These are phyloP conservation scores for Athene noctua DNA, from an alignment of 2,113 vertebrate species.

Conservation along the genomic window DNA sequence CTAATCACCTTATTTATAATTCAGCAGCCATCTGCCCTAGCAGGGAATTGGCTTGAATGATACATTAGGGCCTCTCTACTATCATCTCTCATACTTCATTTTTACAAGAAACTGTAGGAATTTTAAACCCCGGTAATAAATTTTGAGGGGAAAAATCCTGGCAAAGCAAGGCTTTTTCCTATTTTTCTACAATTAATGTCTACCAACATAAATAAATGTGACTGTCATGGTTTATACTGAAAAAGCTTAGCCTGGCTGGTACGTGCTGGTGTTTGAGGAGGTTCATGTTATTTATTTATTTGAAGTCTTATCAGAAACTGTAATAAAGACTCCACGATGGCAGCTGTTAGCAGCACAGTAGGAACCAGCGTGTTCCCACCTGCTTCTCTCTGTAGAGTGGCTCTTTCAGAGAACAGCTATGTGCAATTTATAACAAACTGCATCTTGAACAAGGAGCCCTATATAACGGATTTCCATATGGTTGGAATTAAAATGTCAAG, in stretches of 20 bases:
- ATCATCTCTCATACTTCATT: conserved; percentile 18
- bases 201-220: conserved; percentile 4
- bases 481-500: not conserved
- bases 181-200: not conserved
- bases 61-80: not conserved
- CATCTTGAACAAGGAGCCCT: not conserved
- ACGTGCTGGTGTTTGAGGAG: not conserved
- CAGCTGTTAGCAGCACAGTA: not conserved
- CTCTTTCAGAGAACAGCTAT: not conserved
- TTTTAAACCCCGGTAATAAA: conserved; percentile 27
- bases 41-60: conserved; percentile 17
- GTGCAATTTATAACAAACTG: not conserved
- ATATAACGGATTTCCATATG: not conserved
- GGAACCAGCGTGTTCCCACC: not conserved
- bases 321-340: not conserved
- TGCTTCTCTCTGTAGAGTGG: not conserved
- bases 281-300: not conserved
- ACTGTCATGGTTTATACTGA: conserved; percentile 6
- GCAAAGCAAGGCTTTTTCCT: not conserved
- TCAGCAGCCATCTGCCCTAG: conserved; percentile 54
- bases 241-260: not conserved
- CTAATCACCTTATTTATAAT: conserved; percentile 58
- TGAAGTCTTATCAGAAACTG: not conserved
- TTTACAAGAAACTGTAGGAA: conserved; percentile 27
- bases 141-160: not conserved